Conservation (phyloP, 2,888 invertebrate species). For the Bombyx huttoni region DNA sequence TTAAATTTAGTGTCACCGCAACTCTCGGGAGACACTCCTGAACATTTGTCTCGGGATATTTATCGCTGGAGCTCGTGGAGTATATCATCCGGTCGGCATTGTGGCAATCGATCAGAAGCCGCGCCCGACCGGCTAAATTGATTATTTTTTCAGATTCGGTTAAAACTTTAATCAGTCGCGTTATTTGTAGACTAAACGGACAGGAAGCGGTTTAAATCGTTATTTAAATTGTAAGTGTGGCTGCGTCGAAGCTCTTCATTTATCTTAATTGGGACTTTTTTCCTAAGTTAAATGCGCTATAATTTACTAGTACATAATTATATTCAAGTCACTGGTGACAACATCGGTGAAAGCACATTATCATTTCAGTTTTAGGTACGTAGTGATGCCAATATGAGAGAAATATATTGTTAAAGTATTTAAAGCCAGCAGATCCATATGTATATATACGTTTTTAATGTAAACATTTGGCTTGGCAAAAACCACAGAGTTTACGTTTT, state of each 20-base stretch:
- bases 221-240: conserved; percentile 36
- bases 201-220: conserved; percentile 51
- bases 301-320: background rate
- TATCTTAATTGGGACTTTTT: conserved; percentile 15
- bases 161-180: conserved; percentile 55
- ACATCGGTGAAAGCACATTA: background rate
- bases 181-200: conserved; percentile 57
- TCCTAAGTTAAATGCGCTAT: background rate
- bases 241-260: conserved; percentile 24
- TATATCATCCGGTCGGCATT: conserved; percentile 67
- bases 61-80: conserved; percentile 60
- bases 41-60: conserved; percentile 71
- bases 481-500: background rate
- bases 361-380: no score
- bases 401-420: no score
- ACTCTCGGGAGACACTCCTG: conserved; percentile 61
- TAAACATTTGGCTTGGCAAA: background rate
- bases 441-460: no score
- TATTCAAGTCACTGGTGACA: background rate
- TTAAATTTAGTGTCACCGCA: conserved; percentile 72
- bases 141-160: conserved; percentile 68
- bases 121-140: conserved; percentile 58
- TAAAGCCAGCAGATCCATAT: no score
- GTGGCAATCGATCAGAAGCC: conserved; percentile 68
- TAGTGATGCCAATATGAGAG: no score